Evolutionary conservation across 2,113 vertebrate species (phyloP), one percentile per base, ranked within the genome.

Genomic region (Picathartes gymnocephalus): DNA sequence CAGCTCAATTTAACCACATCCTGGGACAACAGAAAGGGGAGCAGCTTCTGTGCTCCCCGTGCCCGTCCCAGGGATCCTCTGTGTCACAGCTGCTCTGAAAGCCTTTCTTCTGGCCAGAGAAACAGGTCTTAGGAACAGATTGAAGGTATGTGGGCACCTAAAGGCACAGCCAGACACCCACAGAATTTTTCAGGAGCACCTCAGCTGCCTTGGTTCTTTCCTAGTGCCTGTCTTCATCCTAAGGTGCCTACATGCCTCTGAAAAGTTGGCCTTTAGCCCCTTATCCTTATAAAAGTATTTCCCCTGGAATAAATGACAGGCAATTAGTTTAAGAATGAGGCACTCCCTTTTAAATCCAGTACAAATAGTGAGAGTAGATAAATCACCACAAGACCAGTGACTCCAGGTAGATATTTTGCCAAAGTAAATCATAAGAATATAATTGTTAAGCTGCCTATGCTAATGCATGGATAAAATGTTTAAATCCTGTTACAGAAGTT

Each of bases 301-400:
- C 45, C 70, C 30, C 53, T 70, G 54, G 70, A 90, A 92, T 85
- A 82, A 91, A 89, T 72, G 45, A 72, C 89, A 90, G 60, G 86
- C 81, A 93, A 76, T 95, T 92, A 88, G 81, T 72, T 69, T 87
- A 82, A 90, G 94, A 89, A 88, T 0, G 13, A 91, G 84, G 50
- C 58, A 8, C 66, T 96, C 70, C 90, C 84, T 95, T 91, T 95
- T 88, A 94, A 95, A 95, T 92, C 81, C 90, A 91, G 58, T 88
- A 61, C 84, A 95, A 95, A 95, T 31, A 95, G 37, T 62, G 61
- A 50, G 20, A 44, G 90, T 27, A 90, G 87, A 95, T 88, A 94
- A 95, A 92, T 79, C 28, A 35, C n/a, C 45, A 40, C 45, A 95
- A 72, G 81, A 76, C 70, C 78, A 70, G 33, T 33, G 81, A 89